Evolutionary conservation across 2,797 vertebrate genomes (phyloP), one percentile per base, ranked within the genome.

Genomic region (Ibycter americanus): DNA sequence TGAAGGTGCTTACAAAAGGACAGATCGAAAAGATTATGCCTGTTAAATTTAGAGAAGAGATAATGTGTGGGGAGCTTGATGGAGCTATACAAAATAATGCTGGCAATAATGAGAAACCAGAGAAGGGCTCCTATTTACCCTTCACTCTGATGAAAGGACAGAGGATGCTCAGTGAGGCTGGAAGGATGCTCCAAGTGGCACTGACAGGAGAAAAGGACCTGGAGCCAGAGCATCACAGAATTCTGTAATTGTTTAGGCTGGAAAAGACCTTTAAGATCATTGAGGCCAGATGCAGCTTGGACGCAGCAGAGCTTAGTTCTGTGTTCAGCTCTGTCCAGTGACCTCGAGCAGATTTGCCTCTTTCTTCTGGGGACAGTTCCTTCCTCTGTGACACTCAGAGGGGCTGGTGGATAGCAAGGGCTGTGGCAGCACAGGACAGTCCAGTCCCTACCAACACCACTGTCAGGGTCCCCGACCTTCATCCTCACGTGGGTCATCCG

Each of bases 1-100:
- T n/a, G 76, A 90, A 88, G 85, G 85, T 74, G 79, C 29, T 89
- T 65, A 82, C 36, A 59, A 26, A 83, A 92, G 90, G 81, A 91
- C 55, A 94, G 95, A 91, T 90, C 0, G 3, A 68, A 92, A 61
- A 97, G 94, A 95, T 91, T 42, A 95, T 63, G 36, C 12, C 40
- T 83, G 93, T 74, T 93, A 90, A 83, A 94, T 81, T 83, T 81
- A 93, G 93, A 94, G 84, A 78, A 31, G 67, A 91, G 76, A 56
- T 61, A 25, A 27, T 11, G 61, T 36, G 44, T 71, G 29, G 42
- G 38, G 83, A 90, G 49, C 40, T 46, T 34, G 90, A 67, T 22
- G 56, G n/a, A 83, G 73, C 65, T 56, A 3, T 3, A 67, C 68
- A 61, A 86, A 93, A 70, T 38, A 40, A 65, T 17, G 44, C 54